phyloP scores from a whole-genome alignment of 1,140 invertebrate genomes.

The Diabrotica virgifera region DNA sequence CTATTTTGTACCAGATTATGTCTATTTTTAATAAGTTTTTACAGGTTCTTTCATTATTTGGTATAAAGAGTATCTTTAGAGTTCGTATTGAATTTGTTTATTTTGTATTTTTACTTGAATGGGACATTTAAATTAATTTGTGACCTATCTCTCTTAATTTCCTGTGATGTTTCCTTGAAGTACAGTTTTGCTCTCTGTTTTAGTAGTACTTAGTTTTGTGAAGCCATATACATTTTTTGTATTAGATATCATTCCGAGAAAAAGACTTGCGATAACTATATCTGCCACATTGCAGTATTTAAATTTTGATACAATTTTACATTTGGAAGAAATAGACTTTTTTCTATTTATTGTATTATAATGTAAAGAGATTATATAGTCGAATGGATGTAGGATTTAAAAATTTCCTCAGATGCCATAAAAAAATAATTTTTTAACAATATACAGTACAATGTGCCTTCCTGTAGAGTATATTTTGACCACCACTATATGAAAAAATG shows the following conservation, averaged over 20 bases:
- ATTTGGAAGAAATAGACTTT: constrained; percentile 12
- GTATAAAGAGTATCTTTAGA: background rate
- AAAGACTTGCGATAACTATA: constrained; percentile 6
- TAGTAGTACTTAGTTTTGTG: constrained; percentile 3
- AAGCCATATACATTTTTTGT: background rate
- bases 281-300: constrained; percentile 19
- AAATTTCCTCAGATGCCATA: constrained; percentile 10
- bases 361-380: constrained; percentile 21
- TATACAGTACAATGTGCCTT: background rate
- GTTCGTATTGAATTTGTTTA: background rate
- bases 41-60: too few species aligned
- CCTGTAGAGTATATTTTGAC: background rate
- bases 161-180: background rate
- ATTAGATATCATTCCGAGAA: constrained; percentile 4
- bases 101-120: background rate
- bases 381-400: constrained; percentile 2
- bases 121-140: background rate
- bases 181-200: constrained; percentile 1
- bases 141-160: background rate
- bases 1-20: too few species aligned
- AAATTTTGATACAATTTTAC: constrained; percentile 16
- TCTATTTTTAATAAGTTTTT: too few species aligned
- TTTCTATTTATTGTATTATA: constrained; percentile 21
- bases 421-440: background rate
- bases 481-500: too few species aligned